phyloP scores from a whole-genome alignment of 2,888 invertebrate species.

The Periphyllus acericola region DNA sequence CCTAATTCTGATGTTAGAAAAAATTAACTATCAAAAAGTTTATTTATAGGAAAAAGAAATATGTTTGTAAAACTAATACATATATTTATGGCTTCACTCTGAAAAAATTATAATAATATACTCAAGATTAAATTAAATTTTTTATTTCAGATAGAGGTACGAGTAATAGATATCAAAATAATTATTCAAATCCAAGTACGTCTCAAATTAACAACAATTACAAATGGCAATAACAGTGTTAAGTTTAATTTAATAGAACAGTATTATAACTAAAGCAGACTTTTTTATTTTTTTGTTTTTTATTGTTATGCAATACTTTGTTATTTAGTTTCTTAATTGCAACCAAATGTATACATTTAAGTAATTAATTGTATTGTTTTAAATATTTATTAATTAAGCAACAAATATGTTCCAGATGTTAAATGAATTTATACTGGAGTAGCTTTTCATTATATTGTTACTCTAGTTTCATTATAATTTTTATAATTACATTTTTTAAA shows the following conservation, averaged over 20 bases:
- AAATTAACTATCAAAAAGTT: no score
- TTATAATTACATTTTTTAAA: not conserved
- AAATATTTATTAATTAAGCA: not conserved
- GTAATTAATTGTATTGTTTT: not conserved
- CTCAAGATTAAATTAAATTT: not conserved
- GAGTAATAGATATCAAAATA: slow-evolving; percentile 52
- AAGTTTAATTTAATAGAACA: slow-evolving; percentile 15
- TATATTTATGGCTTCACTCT: no score
- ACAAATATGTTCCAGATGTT: not conserved
- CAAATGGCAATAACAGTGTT: slow-evolving; percentile 41
- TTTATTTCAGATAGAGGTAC: slow-evolving; percentile 44
- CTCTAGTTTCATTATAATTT: not conserved
- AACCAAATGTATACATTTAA: slow-evolving; percentile 32
- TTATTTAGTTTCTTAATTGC: slow-evolving; percentile 54
- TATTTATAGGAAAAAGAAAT: no score
- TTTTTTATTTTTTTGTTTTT: slow-evolving; percentile 8
- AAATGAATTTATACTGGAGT: not conserved
- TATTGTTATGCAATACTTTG: slow-evolving; percentile 34
- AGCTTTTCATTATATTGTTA: not conserved
- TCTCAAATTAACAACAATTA: slow-evolving; percentile 54
- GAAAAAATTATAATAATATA: not conserved
- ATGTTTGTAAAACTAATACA: no score
- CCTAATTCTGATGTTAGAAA: no score
- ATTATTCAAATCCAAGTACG: slow-evolving; percentile 47
- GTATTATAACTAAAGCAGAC: slow-evolving; percentile 29